A percentile compares a stretch with the other conserved stretches of the same genome.
Conservation (phyloP, 2,113 vertebrate genomes). For the Oxyruncus cristatus region DNA sequence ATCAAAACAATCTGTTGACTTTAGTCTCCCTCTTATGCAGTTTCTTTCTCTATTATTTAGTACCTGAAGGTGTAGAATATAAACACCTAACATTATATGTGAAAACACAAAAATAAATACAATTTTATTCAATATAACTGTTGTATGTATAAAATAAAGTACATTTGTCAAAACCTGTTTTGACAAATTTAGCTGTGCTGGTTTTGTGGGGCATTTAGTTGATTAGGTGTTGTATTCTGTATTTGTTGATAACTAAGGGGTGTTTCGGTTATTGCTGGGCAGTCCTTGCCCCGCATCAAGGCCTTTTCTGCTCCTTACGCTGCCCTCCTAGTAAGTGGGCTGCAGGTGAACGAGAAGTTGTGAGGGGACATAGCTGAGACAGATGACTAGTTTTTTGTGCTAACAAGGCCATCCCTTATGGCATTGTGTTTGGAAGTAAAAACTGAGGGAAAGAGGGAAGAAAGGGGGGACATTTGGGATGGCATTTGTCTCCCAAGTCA, state of each 20-base stretch:
- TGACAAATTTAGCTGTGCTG: neutral
- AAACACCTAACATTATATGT: neutral
- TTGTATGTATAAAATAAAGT: neutral
- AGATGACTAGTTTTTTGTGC: rapidly evolving
- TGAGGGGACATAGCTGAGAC: neutral
- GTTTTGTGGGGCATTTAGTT: neutral
- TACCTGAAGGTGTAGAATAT: neutral
- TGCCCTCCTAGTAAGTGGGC: rapidly evolving
- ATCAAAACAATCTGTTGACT: rapidly evolving
- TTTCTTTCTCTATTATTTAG: neutral
- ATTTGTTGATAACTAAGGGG: neutral
- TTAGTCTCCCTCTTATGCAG: rapidly evolving
- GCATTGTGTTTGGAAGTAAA: neutral
- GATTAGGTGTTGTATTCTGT: neutral
- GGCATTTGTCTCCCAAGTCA: neutral
- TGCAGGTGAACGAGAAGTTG: neutral
- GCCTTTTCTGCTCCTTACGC: rapidly evolving
- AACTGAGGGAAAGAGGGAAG: neutral
- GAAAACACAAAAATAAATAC: neutral
- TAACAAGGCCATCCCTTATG: rapidly evolving
- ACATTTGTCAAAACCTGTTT: neutral
- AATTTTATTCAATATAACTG: neutral
- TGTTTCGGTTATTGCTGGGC: neutral
- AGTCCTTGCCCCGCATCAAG: neutral
- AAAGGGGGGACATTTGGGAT: rapidly evolving